Percentiles rank a stretch among this genome's conserved stretches.
Evolutionary conservation across 64 coral and sea anemone species (phyloP).

Genomic region (Anthopleura sola): DNA sequence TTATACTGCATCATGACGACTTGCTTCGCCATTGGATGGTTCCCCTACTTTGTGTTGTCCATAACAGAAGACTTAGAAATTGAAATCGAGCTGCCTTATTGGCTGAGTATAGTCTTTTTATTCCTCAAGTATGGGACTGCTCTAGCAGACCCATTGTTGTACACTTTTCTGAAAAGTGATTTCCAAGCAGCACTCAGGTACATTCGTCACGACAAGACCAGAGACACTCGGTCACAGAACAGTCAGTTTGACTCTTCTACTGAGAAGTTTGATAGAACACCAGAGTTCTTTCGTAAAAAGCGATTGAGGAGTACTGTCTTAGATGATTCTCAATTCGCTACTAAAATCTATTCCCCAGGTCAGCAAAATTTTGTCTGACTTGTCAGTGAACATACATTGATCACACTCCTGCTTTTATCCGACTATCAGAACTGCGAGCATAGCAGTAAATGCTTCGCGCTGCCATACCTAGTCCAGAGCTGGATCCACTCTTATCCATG

Average conservation of each 20-base stretch:
- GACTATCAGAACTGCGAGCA: too few species aligned
- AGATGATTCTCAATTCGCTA: not conserved
- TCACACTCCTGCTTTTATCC: too few species aligned
- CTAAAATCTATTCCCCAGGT: not conserved
- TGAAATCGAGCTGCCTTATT: constrained; percentile 2
- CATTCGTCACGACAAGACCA: not conserved
- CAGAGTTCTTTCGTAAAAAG: not conserved
- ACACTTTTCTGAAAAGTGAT: constrained; percentile 36
- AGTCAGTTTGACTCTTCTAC: not conserved
- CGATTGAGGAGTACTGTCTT: not conserved
- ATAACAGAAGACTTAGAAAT: constrained; percentile 24
- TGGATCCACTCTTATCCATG: too few species aligned
- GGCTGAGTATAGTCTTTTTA: constrained; percentile 29
- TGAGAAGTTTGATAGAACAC: not conserved
- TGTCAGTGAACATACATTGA: not conserved
- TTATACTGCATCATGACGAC: constrained; percentile 24
- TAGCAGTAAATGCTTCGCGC: too few species aligned
- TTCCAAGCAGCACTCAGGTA: constrained; percentile 23
- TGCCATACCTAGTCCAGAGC: too few species aligned
- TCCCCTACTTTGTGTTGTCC: constrained; percentile 47
- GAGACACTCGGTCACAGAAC: not conserved
- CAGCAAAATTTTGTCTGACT: not conserved
- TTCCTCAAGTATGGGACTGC: constrained; percentile 36
- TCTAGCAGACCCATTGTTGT: constrained; percentile 31
- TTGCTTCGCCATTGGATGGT: constrained; percentile 39